Percentiles rank a stretch among this genome's conserved stretches.
Conservation (phyloP, 2,113 vertebrate genomes). For the human (Homo sapiens) region GRCh38 chr11:15368501-15369000, state of each 20-base stretch:
- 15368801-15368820: neutral
- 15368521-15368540: neutral
- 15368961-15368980: neutral
- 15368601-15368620: neutral
- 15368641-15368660: neutral
- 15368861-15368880: neutral
- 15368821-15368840: neutral
- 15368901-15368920: neutral
- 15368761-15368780: neutral
- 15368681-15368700: neutral
- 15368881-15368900: neutral
- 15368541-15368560: neutral
- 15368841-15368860: neutral
- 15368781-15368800: neutral
- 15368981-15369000: neutral
- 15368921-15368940: neutral
- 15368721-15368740: neutral
- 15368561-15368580: neutral
- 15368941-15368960: neutral
- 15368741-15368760: neutral
- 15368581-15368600: neutral
- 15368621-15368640: neutral
- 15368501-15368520: neutral
- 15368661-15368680: neutral
- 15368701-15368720: neutral